These are phyloP conservation scores for Pseudomyrmex gracilis DNA, from an alignment of 1,140 invertebrate genomes.

Conservation along the genomic window DNA sequence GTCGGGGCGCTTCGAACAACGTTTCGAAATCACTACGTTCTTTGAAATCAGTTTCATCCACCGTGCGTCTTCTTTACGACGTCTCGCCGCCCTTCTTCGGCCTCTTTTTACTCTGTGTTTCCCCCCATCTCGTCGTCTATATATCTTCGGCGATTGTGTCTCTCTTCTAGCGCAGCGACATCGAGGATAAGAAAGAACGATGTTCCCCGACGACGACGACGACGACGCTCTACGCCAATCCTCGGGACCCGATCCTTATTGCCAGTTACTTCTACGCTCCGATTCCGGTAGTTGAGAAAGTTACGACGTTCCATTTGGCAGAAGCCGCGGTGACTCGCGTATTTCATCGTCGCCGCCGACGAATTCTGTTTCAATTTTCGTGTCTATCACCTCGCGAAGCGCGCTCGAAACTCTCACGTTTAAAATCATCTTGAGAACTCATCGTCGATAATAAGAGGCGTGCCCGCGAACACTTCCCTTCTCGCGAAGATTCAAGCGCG, in stretches of 20 bases:
- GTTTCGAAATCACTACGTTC: slow-evolving; percentile 24
- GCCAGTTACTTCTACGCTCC: slow-evolving; percentile 40
- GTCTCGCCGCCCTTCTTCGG: slow-evolving; percentile 30
- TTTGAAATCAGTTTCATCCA: slow-evolving; percentile 59
- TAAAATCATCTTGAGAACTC: slow-evolving; percentile 39
- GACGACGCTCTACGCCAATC: slow-evolving; percentile 24
- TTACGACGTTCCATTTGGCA: slow-evolving; percentile 74
- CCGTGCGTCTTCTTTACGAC: slow-evolving; percentile 58
- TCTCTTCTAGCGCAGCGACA: slow-evolving; percentile 54
- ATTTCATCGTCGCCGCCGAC: slow-evolving; percentile 73
- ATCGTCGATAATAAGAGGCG: slow-evolving; percentile 46
- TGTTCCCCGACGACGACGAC: slow-evolving; percentile 29
- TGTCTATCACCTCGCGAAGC: slow-evolving; percentile 69
- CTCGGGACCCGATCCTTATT: slow-evolving; percentile 47
- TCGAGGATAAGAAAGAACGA: slow-evolving; percentile 65
- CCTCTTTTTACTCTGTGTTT: slow-evolving; percentile 41
- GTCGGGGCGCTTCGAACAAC: not conserved
- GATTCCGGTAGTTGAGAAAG: slow-evolving; percentile 55
- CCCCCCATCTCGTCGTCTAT: slow-evolving; percentile 50
- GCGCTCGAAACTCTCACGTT: slow-evolving; percentile 23
- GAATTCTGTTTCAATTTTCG: slow-evolving; percentile 81
- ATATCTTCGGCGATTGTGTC: slow-evolving; percentile 63
- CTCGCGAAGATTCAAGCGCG: not conserved
- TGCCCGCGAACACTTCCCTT: not conserved
- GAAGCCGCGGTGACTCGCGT: slow-evolving; percentile 57